Base-by-base conservation (phyloP, 2,113 vertebrate species). In the Cyprinus carpio region DNA sequence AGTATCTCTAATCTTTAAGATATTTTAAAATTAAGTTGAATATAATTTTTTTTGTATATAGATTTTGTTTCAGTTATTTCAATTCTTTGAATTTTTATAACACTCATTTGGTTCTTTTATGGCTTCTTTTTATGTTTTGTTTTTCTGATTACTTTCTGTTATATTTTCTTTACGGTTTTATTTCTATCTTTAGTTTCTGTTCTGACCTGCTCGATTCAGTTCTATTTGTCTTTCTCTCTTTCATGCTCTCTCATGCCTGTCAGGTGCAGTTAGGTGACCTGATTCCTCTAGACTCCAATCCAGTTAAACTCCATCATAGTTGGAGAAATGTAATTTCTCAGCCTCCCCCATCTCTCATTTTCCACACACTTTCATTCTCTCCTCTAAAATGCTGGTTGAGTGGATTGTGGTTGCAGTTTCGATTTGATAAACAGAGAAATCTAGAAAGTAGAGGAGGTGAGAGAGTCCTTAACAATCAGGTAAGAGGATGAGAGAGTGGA, bases 231-330 rank as follows among this genome's bases (percentile, higher is more conserved):
- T 67, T 62, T 72, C 46, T 64, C 56, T 40, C 31, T 65, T 27
- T 60, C 64, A 25, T 25, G 77, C 18, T 77, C 16, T 62, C 37
- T 64, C 56, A 76, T 31, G 46, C 67, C 49, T 84, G 76, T 83
- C 69, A 75, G 86, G 81, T 84, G 65, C 74, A 62, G 43, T 86
- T 82, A 77, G 71, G 69, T 72, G 77, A 78, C 71, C 85, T 84
- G 81, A 76, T 85, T 56, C 37, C 86, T 69, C 27, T 67, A 65
- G 56, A 27, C 82, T 81, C 56, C 82, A 64, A n/a, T 74, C 75
- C 27, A 34, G 71, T 81, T 75, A 51, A 87, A 54, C 81, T 62
- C 43, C 62, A 49, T 81, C 58, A 75, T 56, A n/a, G 34, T 40
- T 25, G n/a, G 43, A 46, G 58, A 77, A 34, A 46, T 62, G 46